Conservation (phyloP, 2,113 vertebrate species). For the Perca flavescens region DNA sequence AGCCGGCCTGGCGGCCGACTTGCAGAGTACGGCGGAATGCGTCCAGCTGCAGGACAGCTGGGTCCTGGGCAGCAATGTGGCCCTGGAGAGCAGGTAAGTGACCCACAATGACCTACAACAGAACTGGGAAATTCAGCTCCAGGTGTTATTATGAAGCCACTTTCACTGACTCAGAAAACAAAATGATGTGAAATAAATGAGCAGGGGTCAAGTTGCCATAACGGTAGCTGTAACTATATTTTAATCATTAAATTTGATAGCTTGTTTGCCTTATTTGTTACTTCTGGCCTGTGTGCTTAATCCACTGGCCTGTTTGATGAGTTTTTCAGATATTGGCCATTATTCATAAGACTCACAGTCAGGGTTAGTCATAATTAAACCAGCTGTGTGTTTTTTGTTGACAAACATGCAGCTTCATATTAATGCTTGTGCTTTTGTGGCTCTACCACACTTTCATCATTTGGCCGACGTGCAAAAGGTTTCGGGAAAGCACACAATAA, state of each 20-base stretch:
- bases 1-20: conserved; percentile 96
- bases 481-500: not conserved
- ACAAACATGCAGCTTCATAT: conserved; percentile 1
- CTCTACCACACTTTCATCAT: not conserved
- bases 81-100: conserved; percentile 98
- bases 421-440: not conserved
- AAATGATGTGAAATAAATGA: conserved; percentile 15
- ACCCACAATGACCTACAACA: conserved; percentile 36
- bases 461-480: not conserved
- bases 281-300: not conserved
- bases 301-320: not conserved
- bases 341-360: conserved; percentile 17
- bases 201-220: not conserved
- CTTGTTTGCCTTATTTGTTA: not conserved
- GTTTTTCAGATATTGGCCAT: conserved; percentile 1
- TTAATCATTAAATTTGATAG: not conserved
- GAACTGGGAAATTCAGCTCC: conserved; percentile 15
- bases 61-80: conserved; percentile 99
- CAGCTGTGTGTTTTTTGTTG: not conserved
- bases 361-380: conserved; percentile 24
- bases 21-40: conserved; percentile 99
- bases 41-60: conserved; percentile 99
- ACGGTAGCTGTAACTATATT: not conserved
- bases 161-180: conserved; percentile 37
- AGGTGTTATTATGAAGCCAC: conserved; percentile 36